These are phyloP conservation scores for Prionailurus bengalensis DNA, from an alignment of 2,113 vertebrate genomes.

Conservation along the genomic window DNA sequence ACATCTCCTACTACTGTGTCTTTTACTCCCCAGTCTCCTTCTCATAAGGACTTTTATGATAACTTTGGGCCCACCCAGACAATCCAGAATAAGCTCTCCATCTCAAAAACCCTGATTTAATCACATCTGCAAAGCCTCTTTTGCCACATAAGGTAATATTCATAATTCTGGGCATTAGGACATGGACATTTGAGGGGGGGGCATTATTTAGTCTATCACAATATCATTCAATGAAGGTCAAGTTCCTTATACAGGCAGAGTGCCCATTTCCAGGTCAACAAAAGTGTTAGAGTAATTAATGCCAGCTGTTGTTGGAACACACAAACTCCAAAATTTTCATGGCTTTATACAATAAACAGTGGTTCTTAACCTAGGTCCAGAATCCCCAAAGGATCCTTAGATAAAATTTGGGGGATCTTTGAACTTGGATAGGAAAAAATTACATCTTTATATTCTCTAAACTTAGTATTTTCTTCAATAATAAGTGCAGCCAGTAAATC, in stretches of 20 bases:
- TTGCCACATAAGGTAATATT: not conserved
- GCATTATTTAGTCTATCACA: not conserved
- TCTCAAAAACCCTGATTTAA: not conserved
- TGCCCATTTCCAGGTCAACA: not conserved
- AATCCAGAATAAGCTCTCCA: not conserved
- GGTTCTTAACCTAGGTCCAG: not conserved
- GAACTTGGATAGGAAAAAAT: not conserved
- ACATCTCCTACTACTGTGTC: fast-evolving
- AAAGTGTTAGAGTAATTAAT: not conserved
- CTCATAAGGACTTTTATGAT: not conserved
- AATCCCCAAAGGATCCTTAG: not conserved
- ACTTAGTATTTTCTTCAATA: not conserved
- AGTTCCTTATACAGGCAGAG: not conserved
- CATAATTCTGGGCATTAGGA: not conserved
- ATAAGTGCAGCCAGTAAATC: not conserved
- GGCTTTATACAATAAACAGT: not conserved
- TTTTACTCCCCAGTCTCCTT: not conserved
- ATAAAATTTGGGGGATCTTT: not conserved
- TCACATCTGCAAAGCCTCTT: not conserved
- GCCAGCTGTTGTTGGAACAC: not conserved
- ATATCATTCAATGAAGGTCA: not conserved
- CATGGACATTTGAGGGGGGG: not conserved
- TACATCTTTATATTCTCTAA: slow-evolving; percentile 1
- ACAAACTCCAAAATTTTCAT: not conserved
- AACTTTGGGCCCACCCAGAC: too few species aligned